These are phyloP conservation scores for Epizoanthus scotinus DNA, from an alignment of 92 coral and sea anemone species.

Conservation along the genomic window DNA sequence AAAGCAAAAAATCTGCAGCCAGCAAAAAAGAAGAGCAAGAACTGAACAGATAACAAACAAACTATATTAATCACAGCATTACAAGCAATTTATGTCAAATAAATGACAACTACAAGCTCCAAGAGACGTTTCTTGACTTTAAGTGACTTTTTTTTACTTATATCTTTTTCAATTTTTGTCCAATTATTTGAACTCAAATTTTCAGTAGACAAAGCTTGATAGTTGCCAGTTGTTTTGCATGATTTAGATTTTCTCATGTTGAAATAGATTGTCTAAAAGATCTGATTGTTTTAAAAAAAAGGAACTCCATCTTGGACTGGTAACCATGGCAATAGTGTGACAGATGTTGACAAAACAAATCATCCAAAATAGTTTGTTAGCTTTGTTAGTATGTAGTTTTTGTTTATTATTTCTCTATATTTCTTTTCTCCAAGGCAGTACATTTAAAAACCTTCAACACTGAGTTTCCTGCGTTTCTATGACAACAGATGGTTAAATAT, in stretches of 20 bases:
- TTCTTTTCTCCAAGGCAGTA: slow-evolving; percentile 27
- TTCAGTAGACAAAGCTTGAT: slow-evolving; percentile 17
- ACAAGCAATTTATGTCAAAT: background rate
- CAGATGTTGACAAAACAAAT: slow-evolving; percentile 11
- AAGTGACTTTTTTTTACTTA: background rate
- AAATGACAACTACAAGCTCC: slow-evolving; percentile 26
- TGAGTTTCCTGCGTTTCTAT: slow-evolving; percentile 1
- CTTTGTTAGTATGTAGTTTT: slow-evolving; percentile 3
- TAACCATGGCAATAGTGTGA: slow-evolving; percentile 22
- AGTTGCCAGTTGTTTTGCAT: slow-evolving; percentile 19
- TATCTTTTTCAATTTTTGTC: no score
- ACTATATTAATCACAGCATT: background rate
- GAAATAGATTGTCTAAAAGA: background rate
- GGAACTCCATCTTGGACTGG: slow-evolving; percentile 9
- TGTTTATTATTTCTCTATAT: background rate
- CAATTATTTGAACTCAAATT: slow-evolving; percentile 20
- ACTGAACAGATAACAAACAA: slow-evolving; percentile 5
- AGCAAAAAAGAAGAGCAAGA: slow-evolving; percentile 7
- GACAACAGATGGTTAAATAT: slow-evolving; percentile 16
- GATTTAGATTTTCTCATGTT: background rate
- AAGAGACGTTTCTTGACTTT: background rate
- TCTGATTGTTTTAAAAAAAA: background rate
- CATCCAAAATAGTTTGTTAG: background rate
- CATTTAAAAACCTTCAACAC: background rate
- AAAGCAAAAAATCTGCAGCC: slow-evolving; percentile 16